Conservation (phyloP, 2,797 vertebrate species). For the Limnodromus scolopaceus region DNA sequence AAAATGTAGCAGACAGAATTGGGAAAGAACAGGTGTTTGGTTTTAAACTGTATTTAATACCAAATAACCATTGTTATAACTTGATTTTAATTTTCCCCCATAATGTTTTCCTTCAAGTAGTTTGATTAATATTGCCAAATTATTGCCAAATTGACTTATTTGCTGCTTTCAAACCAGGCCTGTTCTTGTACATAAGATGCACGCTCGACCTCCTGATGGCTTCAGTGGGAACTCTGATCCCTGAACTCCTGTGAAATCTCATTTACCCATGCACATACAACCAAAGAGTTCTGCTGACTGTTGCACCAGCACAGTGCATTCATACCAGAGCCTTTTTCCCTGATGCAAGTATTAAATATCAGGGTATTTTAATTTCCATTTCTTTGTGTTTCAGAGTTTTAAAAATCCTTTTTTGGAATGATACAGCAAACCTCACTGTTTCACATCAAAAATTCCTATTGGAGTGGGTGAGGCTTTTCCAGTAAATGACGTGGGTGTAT, state of each 20-base stretch:
- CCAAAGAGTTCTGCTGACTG: neutral
- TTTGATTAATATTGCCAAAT: neutral
- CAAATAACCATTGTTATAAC: neutral
- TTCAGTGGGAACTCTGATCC: neutral
- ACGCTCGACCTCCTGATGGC: neutral
- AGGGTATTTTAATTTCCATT: neutral
- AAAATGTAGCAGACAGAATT: neutral
- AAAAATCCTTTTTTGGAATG: neutral
- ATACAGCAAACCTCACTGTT: neutral
- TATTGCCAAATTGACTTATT: neutral
- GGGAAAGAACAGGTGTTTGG: neutral
- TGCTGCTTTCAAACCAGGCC: neutral
- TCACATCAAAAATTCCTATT: neutral
- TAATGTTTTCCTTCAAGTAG: neutral
- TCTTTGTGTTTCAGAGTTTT: neutral
- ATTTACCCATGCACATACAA: neutral
- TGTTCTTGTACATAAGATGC: neutral
- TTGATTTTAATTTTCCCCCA: neutral
- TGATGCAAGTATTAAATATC: neutral
- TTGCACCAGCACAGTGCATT: neutral
- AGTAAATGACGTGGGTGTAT: neutral
- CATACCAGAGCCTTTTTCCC: neutral
- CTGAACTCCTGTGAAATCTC: neutral
- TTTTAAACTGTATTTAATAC: neutral
- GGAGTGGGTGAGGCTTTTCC: neutral